Evolutionary conservation across 1,140 invertebrate species (phyloP).

Genomic region (Pissodes strobi): DNA sequence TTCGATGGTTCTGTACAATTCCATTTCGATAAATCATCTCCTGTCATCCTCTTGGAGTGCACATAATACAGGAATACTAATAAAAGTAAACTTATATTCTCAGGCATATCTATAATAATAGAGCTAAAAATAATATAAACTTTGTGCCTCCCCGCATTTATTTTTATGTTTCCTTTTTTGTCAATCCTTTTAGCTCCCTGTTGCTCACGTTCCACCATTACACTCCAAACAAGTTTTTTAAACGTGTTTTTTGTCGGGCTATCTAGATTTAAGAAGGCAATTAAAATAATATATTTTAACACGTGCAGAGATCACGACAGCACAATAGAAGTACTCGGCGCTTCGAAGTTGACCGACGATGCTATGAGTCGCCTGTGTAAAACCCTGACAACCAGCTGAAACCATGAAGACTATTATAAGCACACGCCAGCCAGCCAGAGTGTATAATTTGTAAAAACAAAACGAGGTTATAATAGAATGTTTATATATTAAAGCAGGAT

Average conservation of each 20-base stretch:
- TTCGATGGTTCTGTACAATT: too few relatives aligned
- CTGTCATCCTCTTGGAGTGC: too few relatives aligned
- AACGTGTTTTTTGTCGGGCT: background rate
- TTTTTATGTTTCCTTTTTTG: background rate
- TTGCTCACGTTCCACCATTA: constrained; percentile 3
- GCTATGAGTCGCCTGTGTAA: too few relatives aligned
- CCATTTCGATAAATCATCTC: too few relatives aligned
- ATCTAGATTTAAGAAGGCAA: constrained; percentile 3
- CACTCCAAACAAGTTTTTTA: constrained; percentile 1
- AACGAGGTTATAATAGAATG: constrained; percentile 5
- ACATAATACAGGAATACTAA: too few relatives aligned
- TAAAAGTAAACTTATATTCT: too few relatives aligned
- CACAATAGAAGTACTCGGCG: background rate
- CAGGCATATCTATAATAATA: too few relatives aligned
- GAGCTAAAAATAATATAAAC: too few relatives aligned
- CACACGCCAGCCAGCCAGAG: background rate
- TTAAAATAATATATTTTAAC: constrained; percentile 6
- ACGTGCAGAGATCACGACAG: constrained; percentile 1
- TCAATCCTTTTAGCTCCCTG: background rate
- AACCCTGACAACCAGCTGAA: too few relatives aligned
- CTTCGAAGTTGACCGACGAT: background rate
- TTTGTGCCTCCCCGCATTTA: background rate
- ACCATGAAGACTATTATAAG: background rate
- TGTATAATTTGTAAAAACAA: constrained; percentile 3
- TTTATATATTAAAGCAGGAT: background rate